Evolutionary conservation across 2,888 invertebrate genomes (phyloP).

Genomic region (Hyalella azteca): DNA sequence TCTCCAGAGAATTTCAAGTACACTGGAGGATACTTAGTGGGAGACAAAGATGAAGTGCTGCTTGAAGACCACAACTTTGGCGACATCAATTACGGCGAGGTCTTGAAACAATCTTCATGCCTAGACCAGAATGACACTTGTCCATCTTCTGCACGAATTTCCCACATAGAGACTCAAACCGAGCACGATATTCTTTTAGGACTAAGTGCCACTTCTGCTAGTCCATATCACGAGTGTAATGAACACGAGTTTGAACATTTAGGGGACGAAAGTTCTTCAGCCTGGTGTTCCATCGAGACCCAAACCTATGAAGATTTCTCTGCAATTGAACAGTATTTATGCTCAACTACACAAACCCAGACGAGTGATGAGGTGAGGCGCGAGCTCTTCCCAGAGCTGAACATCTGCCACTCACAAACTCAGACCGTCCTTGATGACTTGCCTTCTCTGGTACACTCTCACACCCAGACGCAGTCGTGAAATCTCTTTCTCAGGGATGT

Average conservation of each 20-base stretch:
- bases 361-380: conserved; percentile 47
- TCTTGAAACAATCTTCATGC: not conserved
- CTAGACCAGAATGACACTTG: not conserved
- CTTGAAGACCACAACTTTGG: conserved; percentile 9
- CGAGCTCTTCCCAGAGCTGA: conserved; percentile 54
- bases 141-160: conserved; percentile 46
- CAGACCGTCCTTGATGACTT: conserved; percentile 54
- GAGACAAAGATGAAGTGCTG: conserved; percentile 6
- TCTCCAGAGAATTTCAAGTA: not conserved
- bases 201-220: conserved; percentile 32
- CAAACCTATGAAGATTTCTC: conserved; percentile 57
- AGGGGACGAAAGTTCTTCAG: not conserved
- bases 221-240: not conserved
- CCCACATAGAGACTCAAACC: conserved; percentile 56
- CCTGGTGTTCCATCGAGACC: conserved; percentile 55
- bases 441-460: conserved; percentile 53
- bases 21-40: not conserved
- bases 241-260: not conserved
- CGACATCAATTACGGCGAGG: not conserved
- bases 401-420: conserved; percentile 51
- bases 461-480: too few relatives aligned
- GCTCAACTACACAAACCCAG: conserved; percentile 56
- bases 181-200: conserved; percentile 54
- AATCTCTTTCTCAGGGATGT: too few relatives aligned
- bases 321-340: conserved; percentile 54